These are phyloP conservation scores for Artibeus lituratus DNA, from an alignment of 2,797 vertebrate species.

Conservation along the genomic window DNA sequence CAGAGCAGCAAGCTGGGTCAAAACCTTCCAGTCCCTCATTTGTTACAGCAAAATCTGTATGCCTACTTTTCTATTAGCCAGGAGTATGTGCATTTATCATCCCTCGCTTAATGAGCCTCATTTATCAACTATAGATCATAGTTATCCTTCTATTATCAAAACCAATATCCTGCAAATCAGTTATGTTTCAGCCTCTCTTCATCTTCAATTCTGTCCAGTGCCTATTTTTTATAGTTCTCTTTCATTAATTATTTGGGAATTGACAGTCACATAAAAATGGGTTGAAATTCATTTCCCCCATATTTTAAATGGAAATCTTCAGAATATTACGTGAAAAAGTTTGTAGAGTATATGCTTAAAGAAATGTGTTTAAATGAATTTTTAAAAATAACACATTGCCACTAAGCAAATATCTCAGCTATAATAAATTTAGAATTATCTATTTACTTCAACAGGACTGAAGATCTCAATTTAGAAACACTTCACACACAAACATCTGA, in stretches of 20 bases:
- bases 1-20: not conserved
- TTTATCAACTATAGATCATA: slow-evolving; percentile 66
- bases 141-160: slow-evolving; percentile 71
- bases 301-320: slow-evolving; percentile 39
- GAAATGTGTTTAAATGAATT: not conserved
- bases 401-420: slow-evolving; percentile 19
- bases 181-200: slow-evolving; percentile 62
- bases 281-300: slow-evolving; percentile 43
- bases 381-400: not conserved
- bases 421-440: slow-evolving; percentile 19
- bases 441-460: slow-evolving; percentile 12
- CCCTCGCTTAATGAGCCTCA: slow-evolving; percentile 55
- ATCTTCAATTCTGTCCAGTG: slow-evolving; percentile 39
- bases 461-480: slow-evolving; percentile 34
- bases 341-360: not conserved
- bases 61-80: not conserved
- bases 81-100: slow-evolving; percentile 29
- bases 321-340: slow-evolving; percentile 39
- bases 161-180: slow-evolving; percentile 71
- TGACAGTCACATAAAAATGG: slow-evolving; percentile 49
- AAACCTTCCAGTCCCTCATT: not conserved
- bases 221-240: slow-evolving; percentile 55
- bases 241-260: slow-evolving; percentile 50
- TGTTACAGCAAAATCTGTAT: not conserved
- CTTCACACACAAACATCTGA: not conserved